Evolutionary conservation across 2,113 vertebrate species (phyloP).

Genomic region (Microtus montanus): DNA sequence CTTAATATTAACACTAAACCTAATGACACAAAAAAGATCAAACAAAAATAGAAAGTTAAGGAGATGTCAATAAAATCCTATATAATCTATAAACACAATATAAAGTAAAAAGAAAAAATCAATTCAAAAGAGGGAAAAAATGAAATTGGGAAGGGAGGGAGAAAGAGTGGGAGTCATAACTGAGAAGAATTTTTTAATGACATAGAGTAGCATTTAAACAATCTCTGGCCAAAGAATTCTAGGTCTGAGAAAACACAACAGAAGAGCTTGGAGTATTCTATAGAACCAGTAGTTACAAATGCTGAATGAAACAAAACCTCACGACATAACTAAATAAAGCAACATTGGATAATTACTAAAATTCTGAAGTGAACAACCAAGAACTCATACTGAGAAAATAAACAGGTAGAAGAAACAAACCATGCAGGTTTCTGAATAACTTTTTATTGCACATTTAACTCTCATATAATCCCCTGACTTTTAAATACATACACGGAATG

Average conservation of each 20-base stretch:
- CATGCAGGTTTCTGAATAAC: not conserved
- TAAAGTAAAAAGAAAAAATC: not conserved
- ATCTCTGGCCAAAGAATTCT: not conserved
- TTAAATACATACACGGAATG: not conserved
- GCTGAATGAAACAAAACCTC: not conserved
- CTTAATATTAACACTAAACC: not conserved
- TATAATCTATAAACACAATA: not conserved
- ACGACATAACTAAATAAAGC: not conserved
- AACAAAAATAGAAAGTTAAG: conserved; percentile 2
- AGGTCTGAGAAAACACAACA: not conserved
- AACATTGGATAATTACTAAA: not conserved
- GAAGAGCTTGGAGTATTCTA: not conserved
- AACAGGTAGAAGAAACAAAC: not conserved
- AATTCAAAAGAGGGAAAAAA: not conserved
- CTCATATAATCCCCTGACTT: not conserved
- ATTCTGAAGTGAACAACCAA: not conserved
- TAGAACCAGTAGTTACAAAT: not conserved
- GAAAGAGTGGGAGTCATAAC: not conserved
- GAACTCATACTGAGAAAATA: not conserved
- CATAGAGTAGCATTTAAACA: not conserved
- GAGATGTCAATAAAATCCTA: not conserved
- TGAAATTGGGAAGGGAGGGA: not conserved
- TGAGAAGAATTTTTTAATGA: not conserved
- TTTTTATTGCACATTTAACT: not conserved
- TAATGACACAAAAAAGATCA: not conserved